A percentile compares a stretch with the other conserved stretches of the same genome.
Evolutionary conservation across 2,888 invertebrate species (phyloP).

Genomic region (Nemurella pictetii): DNA sequence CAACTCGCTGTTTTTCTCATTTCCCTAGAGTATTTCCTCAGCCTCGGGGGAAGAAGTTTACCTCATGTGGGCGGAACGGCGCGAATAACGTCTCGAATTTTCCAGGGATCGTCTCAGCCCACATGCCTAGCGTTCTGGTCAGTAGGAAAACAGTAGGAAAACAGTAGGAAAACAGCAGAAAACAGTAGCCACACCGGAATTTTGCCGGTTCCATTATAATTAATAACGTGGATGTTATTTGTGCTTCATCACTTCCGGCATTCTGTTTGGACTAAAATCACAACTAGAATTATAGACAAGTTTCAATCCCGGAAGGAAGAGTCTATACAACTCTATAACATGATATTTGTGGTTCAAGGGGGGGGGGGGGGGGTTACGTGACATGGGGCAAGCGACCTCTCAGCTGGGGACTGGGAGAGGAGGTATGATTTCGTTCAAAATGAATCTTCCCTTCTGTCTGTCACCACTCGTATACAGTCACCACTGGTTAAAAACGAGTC

Average conservation of each 20-base stretch:
- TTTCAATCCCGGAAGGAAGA: neutral
- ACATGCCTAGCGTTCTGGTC: constrained; percentile 46
- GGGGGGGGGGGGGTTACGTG: too few relatives aligned
- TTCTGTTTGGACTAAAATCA: neutral
- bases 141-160: too few relatives aligned
- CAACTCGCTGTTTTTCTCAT: too few relatives aligned
- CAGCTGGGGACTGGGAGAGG: too few relatives aligned
- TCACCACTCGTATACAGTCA: too few relatives aligned
- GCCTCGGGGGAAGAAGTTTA: constrained; percentile 50
- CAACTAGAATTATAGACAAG: neutral
- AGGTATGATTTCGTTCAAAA: too few relatives aligned
- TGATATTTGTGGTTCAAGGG: too few relatives aligned
- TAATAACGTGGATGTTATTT: neutral
- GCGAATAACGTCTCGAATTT: constrained; percentile 48
- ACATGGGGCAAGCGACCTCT: too few relatives aligned
- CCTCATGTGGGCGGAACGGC: constrained; percentile 47
- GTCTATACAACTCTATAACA: too few relatives aligned
- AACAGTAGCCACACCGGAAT: neutral
- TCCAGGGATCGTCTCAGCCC: constrained; percentile 48
- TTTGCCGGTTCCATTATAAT: neutral
- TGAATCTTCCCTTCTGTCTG: too few relatives aligned
- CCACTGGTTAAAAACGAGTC: too few relatives aligned
- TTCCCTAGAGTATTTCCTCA: constrained; percentile 56
- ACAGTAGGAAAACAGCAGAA: too few relatives aligned
- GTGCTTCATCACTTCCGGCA: neutral